Conservation (phyloP, 92 coral and sea anemone genomes). For the Diadumene lineata region DNA sequence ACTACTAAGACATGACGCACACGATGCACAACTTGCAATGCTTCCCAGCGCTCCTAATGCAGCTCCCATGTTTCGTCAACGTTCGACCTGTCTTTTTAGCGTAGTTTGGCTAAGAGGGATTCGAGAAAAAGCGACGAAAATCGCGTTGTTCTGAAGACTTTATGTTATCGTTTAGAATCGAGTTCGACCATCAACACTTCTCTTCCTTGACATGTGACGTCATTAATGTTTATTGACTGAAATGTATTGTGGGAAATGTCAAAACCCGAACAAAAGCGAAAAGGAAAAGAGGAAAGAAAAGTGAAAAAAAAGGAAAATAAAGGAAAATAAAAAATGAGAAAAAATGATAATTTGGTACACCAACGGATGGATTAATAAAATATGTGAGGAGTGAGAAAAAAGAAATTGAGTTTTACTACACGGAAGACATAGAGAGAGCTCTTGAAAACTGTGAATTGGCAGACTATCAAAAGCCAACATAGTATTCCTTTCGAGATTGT, state of each 20-base stretch:
- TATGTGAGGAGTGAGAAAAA: no score
- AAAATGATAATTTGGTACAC: background rate
- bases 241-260: conserved; percentile 10
- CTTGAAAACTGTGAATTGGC: no score
- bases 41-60: conserved; percentile 88
- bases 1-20: conserved; percentile 84
- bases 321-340: background rate
- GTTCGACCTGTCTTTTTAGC: background rate
- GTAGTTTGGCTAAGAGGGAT: background rate
- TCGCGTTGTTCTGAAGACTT: background rate
- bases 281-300: background rate
- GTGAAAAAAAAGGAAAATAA: background rate
- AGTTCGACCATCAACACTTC: conserved; percentile 11
- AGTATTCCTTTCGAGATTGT: no score
- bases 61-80: conserved; percentile 72
- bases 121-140: background rate
- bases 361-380: background rate
- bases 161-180: background rate
- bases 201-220: conserved; percentile 28
- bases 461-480: no score
- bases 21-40: conserved; percentile 82
- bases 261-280: background rate
- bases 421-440: no score
- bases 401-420: no score
- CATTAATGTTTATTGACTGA: conserved; percentile 2